Evolutionary conservation across 2,797 vertebrate species (phyloP), one percentile per base, ranked within the genome.

Genomic region (Notolabrus celidotus): DNA sequence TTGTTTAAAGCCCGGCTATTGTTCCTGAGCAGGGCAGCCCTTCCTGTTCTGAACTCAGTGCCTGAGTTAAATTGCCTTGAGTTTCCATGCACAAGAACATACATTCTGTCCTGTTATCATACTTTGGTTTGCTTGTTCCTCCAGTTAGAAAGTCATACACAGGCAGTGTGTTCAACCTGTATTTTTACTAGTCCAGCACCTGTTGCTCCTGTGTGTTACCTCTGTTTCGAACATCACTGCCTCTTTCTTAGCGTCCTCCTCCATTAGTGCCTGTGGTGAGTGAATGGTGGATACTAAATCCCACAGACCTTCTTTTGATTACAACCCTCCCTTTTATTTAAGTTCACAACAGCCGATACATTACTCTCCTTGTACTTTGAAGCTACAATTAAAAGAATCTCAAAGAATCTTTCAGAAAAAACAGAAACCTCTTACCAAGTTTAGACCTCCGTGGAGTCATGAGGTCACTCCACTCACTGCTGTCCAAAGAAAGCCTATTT

Each of bases 1-100:
- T 64, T 88, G 87, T 92, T 92, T 90, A 89, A 85, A 86, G 74
- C 90, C 86, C 72, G 76, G 83, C 89, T 77, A 91, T 94, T 94
- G 92, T 94, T 93, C 82, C 67, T 80, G 82, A 8, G 54, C 66
- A 33, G 39, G 38, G 68, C 78, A 76, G 88, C 86, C 86, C 86
- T 93, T 93, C 92, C 93, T 92, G 92, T 45, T 3, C 74, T 62
- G 77, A 87, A 71, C 79, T 74, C 72, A 73, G 5, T 29, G 70
- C 34, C 58, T 43, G 54, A 82, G 77, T 82, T 55, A 65, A 27
- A 79, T 76, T 59, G 72, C 68, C 60, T 33, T 39, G 45, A 55
- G 27, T 79, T 74, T 84, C 75, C 74, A 62, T 49, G 47, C 19
- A 61, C 52, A 68, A 50, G 15, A 71, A 73, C 58, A 27, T 54